Percentiles rank a stretch among this genome's conserved stretches.
These are phyloP conservation scores for Drosophila repleta DNA, from an alignment of 1,140 invertebrate genomes.

Conservation along the genomic window DNA sequence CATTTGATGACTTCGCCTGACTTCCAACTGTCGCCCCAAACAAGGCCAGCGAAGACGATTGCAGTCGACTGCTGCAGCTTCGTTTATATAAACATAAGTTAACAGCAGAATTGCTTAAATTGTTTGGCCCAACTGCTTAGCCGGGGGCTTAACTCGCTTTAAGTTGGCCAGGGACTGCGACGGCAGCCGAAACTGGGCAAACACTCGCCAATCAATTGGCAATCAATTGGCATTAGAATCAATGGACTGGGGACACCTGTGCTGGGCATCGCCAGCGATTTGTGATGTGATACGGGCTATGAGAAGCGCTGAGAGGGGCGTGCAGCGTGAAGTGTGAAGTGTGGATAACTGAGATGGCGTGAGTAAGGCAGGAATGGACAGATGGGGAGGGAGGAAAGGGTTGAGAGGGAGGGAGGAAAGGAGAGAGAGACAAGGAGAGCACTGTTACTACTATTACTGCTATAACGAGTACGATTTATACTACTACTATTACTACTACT, in stretches of 20 bases:
- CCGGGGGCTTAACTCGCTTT: slow-evolving; percentile 6
- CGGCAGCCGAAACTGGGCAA: background rate
- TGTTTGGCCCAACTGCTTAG: slow-evolving; percentile 4
- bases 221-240: slow-evolving; percentile 61
- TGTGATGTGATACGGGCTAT: background rate
- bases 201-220: slow-evolving; percentile 64
- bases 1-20: background rate
- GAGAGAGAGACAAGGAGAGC: background rate
- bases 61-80: slow-evolving; percentile 6
- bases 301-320: background rate
- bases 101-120: slow-evolving; percentile 53
- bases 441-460: no score
- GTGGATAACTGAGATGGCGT: background rate
- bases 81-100: slow-evolving; percentile 45
- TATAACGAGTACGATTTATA: no score
- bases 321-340: background rate
- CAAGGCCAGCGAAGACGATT: slow-evolving; percentile 8
- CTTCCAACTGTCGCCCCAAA: slow-evolving; percentile 2
- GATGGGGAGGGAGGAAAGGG: background rate
- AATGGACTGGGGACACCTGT: slow-evolving; percentile 25
- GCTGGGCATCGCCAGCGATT: no score
- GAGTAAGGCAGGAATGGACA: background rate
- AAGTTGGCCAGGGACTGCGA: background rate
- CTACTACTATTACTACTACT: no score
- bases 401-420: background rate